Percentiles rank a stretch among this genome's conserved stretches.
Conservation (phyloP, 2,888 invertebrate species). For the Oasisia sp. region DNA sequence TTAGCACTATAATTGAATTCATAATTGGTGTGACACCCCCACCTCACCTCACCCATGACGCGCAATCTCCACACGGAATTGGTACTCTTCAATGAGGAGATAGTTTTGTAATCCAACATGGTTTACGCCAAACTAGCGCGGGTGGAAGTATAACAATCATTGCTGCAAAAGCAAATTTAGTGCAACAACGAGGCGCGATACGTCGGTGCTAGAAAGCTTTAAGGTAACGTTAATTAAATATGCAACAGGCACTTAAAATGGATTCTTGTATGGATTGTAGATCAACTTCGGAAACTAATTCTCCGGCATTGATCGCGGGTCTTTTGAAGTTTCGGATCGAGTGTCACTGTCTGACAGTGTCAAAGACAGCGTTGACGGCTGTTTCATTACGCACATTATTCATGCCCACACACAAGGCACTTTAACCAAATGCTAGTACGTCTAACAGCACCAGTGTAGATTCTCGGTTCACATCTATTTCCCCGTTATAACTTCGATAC, state of each 20-base stretch:
- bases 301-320: conserved; percentile 4
- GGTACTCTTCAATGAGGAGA: not conserved
- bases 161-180: not conserved
- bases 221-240: not conserved
- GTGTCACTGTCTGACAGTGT: not conserved
- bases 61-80: not conserved
- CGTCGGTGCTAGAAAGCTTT: not conserved
- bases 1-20: not conserved
- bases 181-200: not conserved
- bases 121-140: not conserved
- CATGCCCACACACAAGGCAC: not conserved
- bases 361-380: not conserved
- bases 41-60: not conserved
- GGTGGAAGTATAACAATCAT: not conserved
- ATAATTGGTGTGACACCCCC: not conserved
- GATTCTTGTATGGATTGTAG: not conserved
- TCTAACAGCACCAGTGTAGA: not conserved
- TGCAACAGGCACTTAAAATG: not conserved
- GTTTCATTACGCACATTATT: not conserved
- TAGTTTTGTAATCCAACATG: not conserved
- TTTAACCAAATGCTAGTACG: not conserved
- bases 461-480: no score
- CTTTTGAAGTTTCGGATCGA: not conserved
- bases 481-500: no score
- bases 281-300: conserved; percentile 2